Base-by-base conservation (phyloP, 2,888 invertebrate genomes). In the Ophioninae sp. region DNA sequence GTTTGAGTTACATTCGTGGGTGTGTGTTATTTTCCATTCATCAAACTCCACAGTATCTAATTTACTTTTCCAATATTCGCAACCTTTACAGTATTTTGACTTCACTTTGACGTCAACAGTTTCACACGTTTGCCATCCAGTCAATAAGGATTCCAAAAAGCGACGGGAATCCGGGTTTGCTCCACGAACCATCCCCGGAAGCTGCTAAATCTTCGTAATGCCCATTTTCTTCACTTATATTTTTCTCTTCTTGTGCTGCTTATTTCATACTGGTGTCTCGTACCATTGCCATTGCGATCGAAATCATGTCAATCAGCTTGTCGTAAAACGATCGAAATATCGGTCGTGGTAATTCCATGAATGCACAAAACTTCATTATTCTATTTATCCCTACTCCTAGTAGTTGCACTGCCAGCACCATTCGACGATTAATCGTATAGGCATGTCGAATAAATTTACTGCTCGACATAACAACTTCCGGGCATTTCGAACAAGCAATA, bases 301-400 rank as follows among this genome's bases (percentile, higher is more conserved):
- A 23, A 65, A 83, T 74, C 44, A 67, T 65, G 13, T 79, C 37
- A 57, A 82, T 70, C 21, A 82, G 39, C 67, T 73, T 68, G 44
- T 83, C 85, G 20, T 85, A 85, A 41, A 44, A 67, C 8, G 74
- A 68, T 6, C 85, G 82, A 69, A 85, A 86, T 56, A 86, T 73
- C 41, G 86, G 86, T 0, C 7, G 37, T 8, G 75, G 75, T 23
- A 75, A 39, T 30, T 75, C 74, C 74, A 74, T 74, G 56, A 86
- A 85, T 17, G 84, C 85, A 70, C 86, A 87, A 84, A 87, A 86
- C 67, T 82, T 82, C 20, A 13, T 75, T 23, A 86, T 81, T 17
- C 83, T 85, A 39, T 83, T 37, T 62, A 85, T 61, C 17, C 86
- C 87, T 20, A 75, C 50, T 57, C 67, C 57, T 7, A 67, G 0